Evolutionary conservation across 2,797 vertebrate species (phyloP), one percentile per base, ranked within the genome.

Genomic region (Ctenosaura bakeri): DNA sequence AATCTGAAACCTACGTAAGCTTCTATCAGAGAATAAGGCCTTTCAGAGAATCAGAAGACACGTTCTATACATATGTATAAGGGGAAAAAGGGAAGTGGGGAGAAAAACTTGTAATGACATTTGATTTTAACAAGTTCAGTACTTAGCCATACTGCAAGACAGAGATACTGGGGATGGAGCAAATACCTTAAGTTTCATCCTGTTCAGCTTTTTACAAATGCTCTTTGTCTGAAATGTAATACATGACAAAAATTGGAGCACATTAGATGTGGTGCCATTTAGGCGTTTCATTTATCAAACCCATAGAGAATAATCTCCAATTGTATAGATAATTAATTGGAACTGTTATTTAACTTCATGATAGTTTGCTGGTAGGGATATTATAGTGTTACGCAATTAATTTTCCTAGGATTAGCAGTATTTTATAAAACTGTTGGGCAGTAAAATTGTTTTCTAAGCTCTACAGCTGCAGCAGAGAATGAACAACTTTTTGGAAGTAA

Each of bases 371-470:
- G 12, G 73, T 92, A 87, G 86, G 13, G 32, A 91, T 91, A 78
- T 35, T 86, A 78, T 88, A 7, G 50, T 73, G 8, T 0, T 26
- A 42, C 6, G 88, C 82, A 66, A 54, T 35, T 85, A 66, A 59
- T 86, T 93, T 93, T 91, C 73, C 24, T 82, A 66, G 81, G 32
- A 93, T 83, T 95, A 92, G 0, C 91, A 69, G 74, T 0, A 12
- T 18, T 86, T 90, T 20, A 69, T 5, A 71, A 89, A 93, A 86
- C 59, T 85, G 85, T 83, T 1, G 16, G 87, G 0, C 24, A 12
- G 56, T 4, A 54, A 14, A 92, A 87, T 92, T 71, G 69, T 91
- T 95, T 92, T 91, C 7, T 42, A 13, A 71, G 14, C 71, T 73
- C 6, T 69, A 81, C 4, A 13, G n/a, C 91, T 87, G 83, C 50